phyloP scores from a whole-genome alignment of 2,888 invertebrate species.

The Corbicula japonica region DNA sequence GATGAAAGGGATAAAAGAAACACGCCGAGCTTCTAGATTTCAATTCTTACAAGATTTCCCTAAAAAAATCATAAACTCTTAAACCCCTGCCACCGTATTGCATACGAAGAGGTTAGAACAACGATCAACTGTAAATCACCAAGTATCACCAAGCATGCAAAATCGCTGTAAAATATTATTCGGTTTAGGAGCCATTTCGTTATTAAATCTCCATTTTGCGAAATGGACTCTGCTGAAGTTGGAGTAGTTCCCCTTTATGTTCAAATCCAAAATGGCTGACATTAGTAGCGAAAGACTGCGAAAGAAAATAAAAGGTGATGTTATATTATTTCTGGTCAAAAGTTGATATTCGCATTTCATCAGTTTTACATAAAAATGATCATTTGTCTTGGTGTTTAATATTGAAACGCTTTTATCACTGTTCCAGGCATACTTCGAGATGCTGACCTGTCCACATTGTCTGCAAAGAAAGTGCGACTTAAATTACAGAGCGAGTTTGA shows the following conservation, averaged over 20 bases:
- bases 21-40: too few species aligned
- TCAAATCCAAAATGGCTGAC: constrained; percentile 59
- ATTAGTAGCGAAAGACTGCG: constrained; percentile 45
- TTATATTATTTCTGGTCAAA: not conserved
- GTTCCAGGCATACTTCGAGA: constrained; percentile 93
- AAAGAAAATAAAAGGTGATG: constrained; percentile 57
- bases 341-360: not conserved
- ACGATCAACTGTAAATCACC: too few species aligned
- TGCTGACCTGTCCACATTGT: constrained; percentile 93
- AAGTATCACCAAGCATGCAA: too few species aligned
- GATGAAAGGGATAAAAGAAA: too few species aligned
- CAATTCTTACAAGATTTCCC: too few species aligned
- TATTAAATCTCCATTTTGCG: too few species aligned
- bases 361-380: not conserved
- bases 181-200: too few species aligned
- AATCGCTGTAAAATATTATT: too few species aligned
- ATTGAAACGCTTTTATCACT: constrained; percentile 19
- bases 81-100: too few species aligned
- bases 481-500: constrained; percentile 94
- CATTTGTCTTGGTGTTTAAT: not conserved
- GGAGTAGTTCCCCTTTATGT: constrained; percentile 50
- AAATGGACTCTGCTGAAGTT: too few species aligned
- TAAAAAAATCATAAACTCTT: too few species aligned
- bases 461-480: constrained; percentile 95
- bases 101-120: too few species aligned